These are phyloP conservation scores for Embidobia sp. DNA, from an alignment of 2,888 invertebrate species.

Conservation along the genomic window DNA sequence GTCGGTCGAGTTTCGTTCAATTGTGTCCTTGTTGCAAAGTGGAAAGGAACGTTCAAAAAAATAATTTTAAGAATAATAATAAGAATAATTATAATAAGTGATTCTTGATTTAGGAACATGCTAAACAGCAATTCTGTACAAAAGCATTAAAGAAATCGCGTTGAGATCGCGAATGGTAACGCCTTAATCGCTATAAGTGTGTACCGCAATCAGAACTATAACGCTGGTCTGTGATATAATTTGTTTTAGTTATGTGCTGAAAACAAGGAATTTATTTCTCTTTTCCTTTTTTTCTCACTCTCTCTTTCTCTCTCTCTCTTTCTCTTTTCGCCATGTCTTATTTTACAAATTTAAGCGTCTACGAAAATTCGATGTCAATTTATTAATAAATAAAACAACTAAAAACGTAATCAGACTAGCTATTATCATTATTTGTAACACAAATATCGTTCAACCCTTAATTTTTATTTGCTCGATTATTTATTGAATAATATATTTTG, in stretches of 20 bases:
- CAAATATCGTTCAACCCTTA: too few relatives aligned
- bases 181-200: constrained; percentile 61
- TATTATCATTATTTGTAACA: too few relatives aligned
- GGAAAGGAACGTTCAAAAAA: too few relatives aligned
- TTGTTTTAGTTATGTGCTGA: constrained; percentile 54
- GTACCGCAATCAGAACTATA: constrained; percentile 66
- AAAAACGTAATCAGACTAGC: too few relatives aligned
- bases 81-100: too few relatives aligned
- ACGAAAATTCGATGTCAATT: constrained; percentile 61
- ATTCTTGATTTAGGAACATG: too few relatives aligned
- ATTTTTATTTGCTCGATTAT: too few relatives aligned
- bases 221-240: constrained; percentile 69
- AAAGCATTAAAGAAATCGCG: constrained; percentile 44
- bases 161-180: constrained; percentile 61
- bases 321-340: constrained; percentile 30
- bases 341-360: constrained; percentile 48
- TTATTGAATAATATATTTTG: too few relatives aligned
- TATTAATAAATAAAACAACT: constrained; percentile 54
- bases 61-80: too few relatives aligned
- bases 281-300: constrained; percentile 18
- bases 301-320: constrained; percentile 14
- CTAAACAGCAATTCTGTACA: constrained; percentile 13
- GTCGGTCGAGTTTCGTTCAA: too few relatives aligned
- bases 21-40: too few relatives aligned
- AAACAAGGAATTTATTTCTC: constrained; percentile 24